Evolutionary conservation across 2,113 vertebrate species (phyloP).

Genomic region (Ailuropoda melanoleuca): DNA sequence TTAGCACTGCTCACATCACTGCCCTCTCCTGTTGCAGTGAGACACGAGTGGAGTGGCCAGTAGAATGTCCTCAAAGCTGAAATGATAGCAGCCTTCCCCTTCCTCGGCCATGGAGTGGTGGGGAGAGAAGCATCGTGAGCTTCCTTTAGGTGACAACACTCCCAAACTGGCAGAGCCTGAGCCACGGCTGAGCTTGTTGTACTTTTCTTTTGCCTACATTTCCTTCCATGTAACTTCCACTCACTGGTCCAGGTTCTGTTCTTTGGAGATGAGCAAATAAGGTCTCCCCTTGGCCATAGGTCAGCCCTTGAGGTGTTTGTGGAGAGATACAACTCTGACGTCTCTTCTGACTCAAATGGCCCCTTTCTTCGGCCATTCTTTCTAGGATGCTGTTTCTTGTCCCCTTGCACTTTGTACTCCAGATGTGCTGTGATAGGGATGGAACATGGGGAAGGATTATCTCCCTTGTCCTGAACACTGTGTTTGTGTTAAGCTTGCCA

Average conservation of each 20-base stretch:
- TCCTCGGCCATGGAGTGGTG: background rate
- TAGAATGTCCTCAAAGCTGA: background rate
- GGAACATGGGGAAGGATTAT: background rate
- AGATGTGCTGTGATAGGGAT: constrained; percentile 15
- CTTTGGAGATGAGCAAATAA: background rate
- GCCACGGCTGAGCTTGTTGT: background rate
- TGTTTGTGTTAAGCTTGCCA: constrained; percentile 33
- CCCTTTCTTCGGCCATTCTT: background rate
- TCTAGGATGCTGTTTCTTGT: background rate
- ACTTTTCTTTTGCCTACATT: background rate
- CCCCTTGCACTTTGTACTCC: background rate
- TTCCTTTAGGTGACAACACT: background rate
- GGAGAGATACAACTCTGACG: background rate
- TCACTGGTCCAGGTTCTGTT: background rate
- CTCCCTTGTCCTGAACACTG: constrained; percentile 30
- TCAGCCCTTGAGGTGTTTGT: background rate
- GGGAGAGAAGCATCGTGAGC: background rate
- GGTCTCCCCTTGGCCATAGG: background rate
- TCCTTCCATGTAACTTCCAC: background rate
- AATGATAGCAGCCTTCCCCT: background rate
- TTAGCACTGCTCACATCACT: background rate
- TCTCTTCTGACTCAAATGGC: constrained; percentile 1
- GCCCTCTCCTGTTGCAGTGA: background rate
- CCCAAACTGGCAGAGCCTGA: background rate
- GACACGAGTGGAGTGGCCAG: background rate